A percentile compares a stretch with the other conserved stretches of the same genome.
These are phyloP conservation scores for Cyclargus thomasi DNA, from an alignment of 1,140 invertebrate genomes.

Conservation along the genomic window DNA sequence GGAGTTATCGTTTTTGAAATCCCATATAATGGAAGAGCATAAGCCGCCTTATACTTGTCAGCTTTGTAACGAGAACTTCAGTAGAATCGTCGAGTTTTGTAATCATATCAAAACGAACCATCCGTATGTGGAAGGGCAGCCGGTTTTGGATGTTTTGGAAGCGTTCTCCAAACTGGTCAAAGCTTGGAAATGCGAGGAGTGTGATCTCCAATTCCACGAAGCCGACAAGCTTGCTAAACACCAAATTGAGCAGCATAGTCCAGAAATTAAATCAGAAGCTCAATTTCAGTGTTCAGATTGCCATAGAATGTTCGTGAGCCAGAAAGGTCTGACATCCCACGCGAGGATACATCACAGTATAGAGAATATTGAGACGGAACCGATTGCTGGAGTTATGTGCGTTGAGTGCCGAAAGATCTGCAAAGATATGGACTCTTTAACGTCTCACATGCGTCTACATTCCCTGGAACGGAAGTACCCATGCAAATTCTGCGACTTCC, in stretches of 20 bases:
- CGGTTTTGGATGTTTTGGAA: conserved; percentile 60
- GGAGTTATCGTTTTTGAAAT: conserved; percentile 55
- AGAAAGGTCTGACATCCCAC: conserved; percentile 58
- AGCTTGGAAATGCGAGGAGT: conserved; percentile 68
- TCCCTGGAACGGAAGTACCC: conserved; percentile 56
- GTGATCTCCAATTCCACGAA: conserved; percentile 60
- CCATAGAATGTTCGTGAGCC: conserved; percentile 54
- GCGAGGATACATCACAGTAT: conserved; percentile 53
- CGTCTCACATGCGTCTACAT: conserved; percentile 59
- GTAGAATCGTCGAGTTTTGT: conserved; percentile 61
- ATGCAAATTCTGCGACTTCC: conserved; percentile 66
- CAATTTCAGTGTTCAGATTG: conserved; percentile 62
- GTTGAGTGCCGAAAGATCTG: conserved; percentile 65
- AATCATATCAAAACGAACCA: conserved; percentile 59
- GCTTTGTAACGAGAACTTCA: conserved; percentile 48
- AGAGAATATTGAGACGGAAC: conserved; percentile 38
- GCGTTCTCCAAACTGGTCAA: conserved; percentile 59
- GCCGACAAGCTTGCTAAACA: conserved; percentile 62
- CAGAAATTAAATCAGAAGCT: conserved; percentile 44
- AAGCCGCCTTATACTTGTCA: conserved; percentile 55
- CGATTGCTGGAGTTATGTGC: conserved; percentile 52
- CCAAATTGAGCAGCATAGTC: conserved; percentile 57
- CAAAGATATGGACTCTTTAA: conserved; percentile 52
- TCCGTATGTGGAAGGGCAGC: conserved; percentile 57
- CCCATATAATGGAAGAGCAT: conserved; percentile 60